Percentiles rank a stretch among this genome's conserved stretches.
Conservation (phyloP, 2,888 invertebrate genomes). For the Disparrhopalites patrizii region DNA sequence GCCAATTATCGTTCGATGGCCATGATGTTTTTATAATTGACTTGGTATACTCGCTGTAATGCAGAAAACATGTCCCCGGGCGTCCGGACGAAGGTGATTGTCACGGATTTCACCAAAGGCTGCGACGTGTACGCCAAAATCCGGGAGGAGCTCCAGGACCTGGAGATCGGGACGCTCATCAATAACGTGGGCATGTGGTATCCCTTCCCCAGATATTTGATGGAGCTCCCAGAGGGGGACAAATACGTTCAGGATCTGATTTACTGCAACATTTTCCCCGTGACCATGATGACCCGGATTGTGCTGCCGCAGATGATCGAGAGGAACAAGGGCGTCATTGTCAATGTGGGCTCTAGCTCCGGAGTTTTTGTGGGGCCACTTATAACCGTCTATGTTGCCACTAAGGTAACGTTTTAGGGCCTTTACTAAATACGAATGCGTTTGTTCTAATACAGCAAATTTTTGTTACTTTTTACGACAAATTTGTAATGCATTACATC, state of each 20-base stretch:
- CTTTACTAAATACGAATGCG: too few species aligned
- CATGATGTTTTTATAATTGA: too few species aligned
- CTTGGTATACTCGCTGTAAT: too few species aligned
- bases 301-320: conserved; percentile 80
- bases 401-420: not conserved
- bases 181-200: conserved; percentile 92
- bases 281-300: conserved; percentile 77
- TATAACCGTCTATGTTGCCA: not conserved
- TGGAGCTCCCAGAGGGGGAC: conserved; percentile 54
- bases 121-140: conserved; percentile 70
- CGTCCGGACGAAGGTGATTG: conserved; percentile 72
- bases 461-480: not conserved
- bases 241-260: conserved; percentile 64
- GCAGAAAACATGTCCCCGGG: not conserved
- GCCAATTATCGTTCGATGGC: too few species aligned
- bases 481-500: not conserved
- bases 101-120: conserved; percentile 73
- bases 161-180: conserved; percentile 80
- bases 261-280: conserved; percentile 72
- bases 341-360: conserved; percentile 74
- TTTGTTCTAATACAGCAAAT: too few species aligned
- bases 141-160: conserved; percentile 61
- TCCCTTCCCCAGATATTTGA: conserved; percentile 66
- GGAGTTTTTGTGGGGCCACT: not conserved
- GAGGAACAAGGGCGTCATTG: conserved; percentile 73